Evolutionary conservation across 2,113 vertebrate species (phyloP).

Genomic region (Gavia stellata): DNA sequence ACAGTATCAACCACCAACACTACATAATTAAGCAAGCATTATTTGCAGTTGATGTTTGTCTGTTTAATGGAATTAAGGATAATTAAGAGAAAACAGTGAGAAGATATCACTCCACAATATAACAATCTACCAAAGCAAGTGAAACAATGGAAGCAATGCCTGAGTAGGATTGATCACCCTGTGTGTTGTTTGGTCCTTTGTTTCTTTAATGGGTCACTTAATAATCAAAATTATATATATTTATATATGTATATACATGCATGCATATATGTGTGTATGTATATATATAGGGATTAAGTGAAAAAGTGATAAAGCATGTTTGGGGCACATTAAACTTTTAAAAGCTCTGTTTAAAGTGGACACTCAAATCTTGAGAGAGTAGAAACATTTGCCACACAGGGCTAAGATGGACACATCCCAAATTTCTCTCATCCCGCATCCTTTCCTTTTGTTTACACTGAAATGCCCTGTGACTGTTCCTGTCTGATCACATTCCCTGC

Average conservation of each 20-base stretch:
- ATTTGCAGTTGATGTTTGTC: constrained; percentile 53
- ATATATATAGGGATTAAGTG: not conserved
- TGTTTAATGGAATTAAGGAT: constrained; percentile 51
- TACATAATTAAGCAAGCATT: constrained; percentile 48
- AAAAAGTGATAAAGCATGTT: not conserved
- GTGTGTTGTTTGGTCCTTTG: not conserved
- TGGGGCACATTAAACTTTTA: not conserved
- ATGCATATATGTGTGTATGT: not conserved
- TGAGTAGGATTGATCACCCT: not conserved
- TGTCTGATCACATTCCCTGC: not conserved
- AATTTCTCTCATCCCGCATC: not conserved
- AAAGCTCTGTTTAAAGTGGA: not conserved
- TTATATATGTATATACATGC: not conserved
- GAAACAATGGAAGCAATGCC: not conserved
- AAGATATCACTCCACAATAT: not conserved
- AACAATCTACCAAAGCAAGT: not conserved
- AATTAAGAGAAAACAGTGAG: constrained; percentile 38
- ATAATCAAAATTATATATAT: not conserved
- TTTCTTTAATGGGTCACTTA: not conserved
- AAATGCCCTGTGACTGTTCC: not conserved
- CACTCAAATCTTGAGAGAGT: not conserved
- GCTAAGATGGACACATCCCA: not conserved
- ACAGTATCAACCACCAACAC: constrained; percentile 40
- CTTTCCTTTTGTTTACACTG: not conserved
- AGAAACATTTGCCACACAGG: not conserved